phyloP scores from a whole-genome alignment of 2,113 vertebrate genomes.

The Muntiacus reevesi region DNA sequence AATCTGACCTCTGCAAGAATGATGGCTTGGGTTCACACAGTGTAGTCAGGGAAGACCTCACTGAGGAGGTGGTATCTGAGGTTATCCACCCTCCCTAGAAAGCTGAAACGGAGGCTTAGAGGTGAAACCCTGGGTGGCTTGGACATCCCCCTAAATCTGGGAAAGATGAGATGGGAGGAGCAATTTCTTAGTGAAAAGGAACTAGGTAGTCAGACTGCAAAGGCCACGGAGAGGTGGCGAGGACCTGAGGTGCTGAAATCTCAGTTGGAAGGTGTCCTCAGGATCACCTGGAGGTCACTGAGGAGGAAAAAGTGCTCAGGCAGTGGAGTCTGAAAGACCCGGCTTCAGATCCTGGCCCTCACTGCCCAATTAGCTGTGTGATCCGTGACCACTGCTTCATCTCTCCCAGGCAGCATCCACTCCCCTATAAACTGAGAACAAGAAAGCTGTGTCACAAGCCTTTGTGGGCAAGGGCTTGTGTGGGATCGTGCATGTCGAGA shows the following conservation, averaged over 20 bases:
- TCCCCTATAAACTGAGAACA: background rate
- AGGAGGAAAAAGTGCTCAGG: background rate
- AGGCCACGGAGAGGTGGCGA: rapidly evolving
- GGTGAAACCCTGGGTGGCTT: background rate
- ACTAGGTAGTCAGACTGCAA: background rate
- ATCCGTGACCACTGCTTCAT: background rate
- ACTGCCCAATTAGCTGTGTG: background rate
- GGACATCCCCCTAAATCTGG: background rate
- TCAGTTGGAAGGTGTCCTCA: background rate
- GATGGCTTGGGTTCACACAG: background rate
- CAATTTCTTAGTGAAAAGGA: background rate
- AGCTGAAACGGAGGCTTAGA: background rate
- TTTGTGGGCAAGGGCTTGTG: background rate
- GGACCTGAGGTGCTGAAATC: background rate
- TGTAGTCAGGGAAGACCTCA: background rate
- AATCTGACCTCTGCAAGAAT: background rate
- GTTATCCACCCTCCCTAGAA: background rate
- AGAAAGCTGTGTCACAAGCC: background rate
- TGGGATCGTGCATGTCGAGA: background rate
- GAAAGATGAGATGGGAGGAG: background rate
- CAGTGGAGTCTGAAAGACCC: background rate
- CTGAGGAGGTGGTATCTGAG: background rate
- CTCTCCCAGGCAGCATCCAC: background rate
- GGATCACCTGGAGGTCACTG: background rate
- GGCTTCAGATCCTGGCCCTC: background rate